Conservation (phyloP, 1,140 invertebrate species). For the Dinoponera quadriceps region DNA sequence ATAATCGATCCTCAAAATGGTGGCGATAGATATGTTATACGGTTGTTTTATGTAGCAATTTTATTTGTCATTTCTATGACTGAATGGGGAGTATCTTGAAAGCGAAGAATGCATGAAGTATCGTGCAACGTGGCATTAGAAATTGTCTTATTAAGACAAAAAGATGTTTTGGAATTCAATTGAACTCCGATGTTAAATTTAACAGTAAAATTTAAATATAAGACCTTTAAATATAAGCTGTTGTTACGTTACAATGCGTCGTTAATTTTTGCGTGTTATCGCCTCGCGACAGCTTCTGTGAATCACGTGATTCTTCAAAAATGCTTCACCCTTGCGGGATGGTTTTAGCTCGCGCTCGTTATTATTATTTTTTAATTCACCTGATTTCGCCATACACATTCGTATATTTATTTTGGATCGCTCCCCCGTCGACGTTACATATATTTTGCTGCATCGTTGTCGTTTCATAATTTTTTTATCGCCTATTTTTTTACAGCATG, state of each 20-base stretch:
- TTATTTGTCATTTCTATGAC: neutral
- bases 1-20: too few relatives aligned
- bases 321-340: neutral
- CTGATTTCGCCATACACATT: neutral
- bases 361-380: conserved; percentile 38
- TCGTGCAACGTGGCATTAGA: neutral
- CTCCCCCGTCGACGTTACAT: conserved; percentile 46
- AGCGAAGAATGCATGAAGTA: neutral
- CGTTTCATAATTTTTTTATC: conserved; percentile 78
- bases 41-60: too few relatives aligned
- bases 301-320: neutral
- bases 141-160: too few relatives aligned
- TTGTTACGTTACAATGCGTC: neutral
- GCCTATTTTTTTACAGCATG: conserved; percentile 89
- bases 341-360: neutral
- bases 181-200: neutral
- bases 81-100: neutral
- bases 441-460: conserved; percentile 62
- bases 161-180: neutral
- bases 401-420: neutral
- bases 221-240: neutral
- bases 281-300: too few relatives aligned
- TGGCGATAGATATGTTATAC: too few relatives aligned
- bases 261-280: neutral
- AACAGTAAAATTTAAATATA: neutral